Conservation (phyloP, 2,888 invertebrate genomes). For the Copidosoma aretas region DNA sequence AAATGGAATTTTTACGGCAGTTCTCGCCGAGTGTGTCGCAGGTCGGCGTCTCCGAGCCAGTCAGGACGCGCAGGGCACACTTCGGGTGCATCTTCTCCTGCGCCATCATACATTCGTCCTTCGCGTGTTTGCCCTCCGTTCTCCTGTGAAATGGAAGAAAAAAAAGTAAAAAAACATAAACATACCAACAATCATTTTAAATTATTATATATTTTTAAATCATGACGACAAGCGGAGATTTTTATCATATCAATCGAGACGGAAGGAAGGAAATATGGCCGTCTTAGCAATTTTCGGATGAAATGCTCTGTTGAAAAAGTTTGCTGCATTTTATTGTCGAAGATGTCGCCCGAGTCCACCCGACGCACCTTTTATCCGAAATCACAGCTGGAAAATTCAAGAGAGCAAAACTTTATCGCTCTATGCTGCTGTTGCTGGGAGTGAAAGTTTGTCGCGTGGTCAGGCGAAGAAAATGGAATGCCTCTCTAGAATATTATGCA, state of each 20-base stretch:
- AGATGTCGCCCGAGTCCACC: not conserved
- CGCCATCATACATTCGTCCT: constrained; percentile 86
- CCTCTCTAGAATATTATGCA: too few species aligned
- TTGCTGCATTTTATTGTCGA: not conserved
- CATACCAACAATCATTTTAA: not conserved
- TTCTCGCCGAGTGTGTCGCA: constrained; percentile 84
- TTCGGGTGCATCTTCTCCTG: constrained; percentile 89
- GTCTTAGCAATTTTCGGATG: not conserved
- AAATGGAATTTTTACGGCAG: constrained; percentile 82
- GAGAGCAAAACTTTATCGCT: not conserved
- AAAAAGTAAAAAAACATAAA: constrained; percentile 5
- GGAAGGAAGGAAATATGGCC: not conserved
- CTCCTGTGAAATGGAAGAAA: constrained; percentile 68
- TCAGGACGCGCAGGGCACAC: constrained; percentile 79
- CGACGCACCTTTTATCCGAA: not conserved
- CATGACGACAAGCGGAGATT: not conserved
- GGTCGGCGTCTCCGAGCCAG: constrained; percentile 78
- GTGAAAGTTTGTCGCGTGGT: not conserved
- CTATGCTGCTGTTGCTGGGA: not conserved
- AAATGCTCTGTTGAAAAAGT: not conserved
- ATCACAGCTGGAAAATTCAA: not conserved
- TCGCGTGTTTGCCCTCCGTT: constrained; percentile 75
- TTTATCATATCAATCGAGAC: not conserved
- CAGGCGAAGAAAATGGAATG: not conserved
- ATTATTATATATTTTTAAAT: too few species aligned